Percentiles rank a stretch among this genome's conserved stretches.
Evolutionary conservation across 1,140 invertebrate species (phyloP).

Genomic region (Goniozus legneri): DNA sequence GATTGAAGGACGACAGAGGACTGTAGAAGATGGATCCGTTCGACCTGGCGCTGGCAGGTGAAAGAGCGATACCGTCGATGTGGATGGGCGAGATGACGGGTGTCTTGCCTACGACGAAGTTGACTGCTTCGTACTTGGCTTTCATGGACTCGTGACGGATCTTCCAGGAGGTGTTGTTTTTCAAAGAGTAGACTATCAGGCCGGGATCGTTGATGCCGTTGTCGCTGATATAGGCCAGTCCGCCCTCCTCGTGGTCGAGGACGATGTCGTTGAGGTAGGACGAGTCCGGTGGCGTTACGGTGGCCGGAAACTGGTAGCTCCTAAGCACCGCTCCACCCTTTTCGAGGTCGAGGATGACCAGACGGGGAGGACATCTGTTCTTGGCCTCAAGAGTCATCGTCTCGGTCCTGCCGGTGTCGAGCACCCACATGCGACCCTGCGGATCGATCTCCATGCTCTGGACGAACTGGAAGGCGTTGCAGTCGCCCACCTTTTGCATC

Average conservation of each 20-base stretch:
- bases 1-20: conserved; percentile 61
- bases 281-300: conserved; percentile 51
- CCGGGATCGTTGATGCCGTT: conserved; percentile 63
- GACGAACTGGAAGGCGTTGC: conserved; percentile 65
- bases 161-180: conserved; percentile 65
- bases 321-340: conserved; percentile 55
- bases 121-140: conserved; percentile 54
- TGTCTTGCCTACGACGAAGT: conserved; percentile 59
- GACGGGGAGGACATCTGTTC: conserved; percentile 59
- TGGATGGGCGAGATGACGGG: conserved; percentile 54
- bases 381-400: conserved; percentile 49
- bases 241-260: conserved; percentile 64
- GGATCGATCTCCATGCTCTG: conserved; percentile 69
- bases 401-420: conserved; percentile 62
- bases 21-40: conserved; percentile 63
- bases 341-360: conserved; percentile 67
- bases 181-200: conserved; percentile 65
- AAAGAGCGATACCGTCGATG: conserved; percentile 67
- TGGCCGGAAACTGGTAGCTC: conserved; percentile 56
- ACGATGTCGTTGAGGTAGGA: conserved; percentile 67
- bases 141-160: conserved; percentile 64
- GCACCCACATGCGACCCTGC: conserved; percentile 66
- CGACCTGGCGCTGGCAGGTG: conserved; percentile 47
- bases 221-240: conserved; percentile 68
- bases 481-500: conserved; percentile 61